Evolutionary conservation across 2,113 vertebrate genomes (phyloP).

Genomic region (Bubo blakistoni): DNA sequence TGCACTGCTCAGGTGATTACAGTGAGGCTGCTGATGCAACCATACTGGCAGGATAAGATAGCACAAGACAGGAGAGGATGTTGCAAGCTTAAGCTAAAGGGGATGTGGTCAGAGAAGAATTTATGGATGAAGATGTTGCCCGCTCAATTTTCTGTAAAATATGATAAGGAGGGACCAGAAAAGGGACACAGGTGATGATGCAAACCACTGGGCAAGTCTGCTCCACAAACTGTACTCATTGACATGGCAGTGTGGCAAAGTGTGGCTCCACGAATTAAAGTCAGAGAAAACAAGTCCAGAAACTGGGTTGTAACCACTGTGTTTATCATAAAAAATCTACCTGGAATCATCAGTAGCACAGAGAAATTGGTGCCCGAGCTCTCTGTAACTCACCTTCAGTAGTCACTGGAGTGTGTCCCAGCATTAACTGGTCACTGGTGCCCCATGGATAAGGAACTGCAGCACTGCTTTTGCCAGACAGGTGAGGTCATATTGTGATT

Average conservation of each 20-base stretch:
- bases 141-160: neutral
- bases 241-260: neutral
- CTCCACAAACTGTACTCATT: neutral
- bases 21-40: neutral
- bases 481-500: neutral
- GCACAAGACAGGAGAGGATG: neutral
- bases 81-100: neutral
- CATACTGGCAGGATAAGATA: neutral
- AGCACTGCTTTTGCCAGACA: neutral
- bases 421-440: neutral
- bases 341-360: neutral
- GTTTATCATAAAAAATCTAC: neutral
- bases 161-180: neutral
- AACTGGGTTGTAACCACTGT: neutral
- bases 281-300: neutral
- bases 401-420: neutral
- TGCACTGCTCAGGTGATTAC: accelerated
- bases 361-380: neutral
- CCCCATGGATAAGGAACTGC: neutral
- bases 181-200: neutral
- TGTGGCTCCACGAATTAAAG: neutral
- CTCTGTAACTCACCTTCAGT: neutral
- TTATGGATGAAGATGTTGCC: neutral
- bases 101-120: neutral
- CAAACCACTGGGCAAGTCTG: neutral